Evolutionary conservation across 2,113 vertebrate genomes (phyloP), one percentile per base, ranked within the genome.

Genomic region (Chaetorhynchus papuensis): DNA sequence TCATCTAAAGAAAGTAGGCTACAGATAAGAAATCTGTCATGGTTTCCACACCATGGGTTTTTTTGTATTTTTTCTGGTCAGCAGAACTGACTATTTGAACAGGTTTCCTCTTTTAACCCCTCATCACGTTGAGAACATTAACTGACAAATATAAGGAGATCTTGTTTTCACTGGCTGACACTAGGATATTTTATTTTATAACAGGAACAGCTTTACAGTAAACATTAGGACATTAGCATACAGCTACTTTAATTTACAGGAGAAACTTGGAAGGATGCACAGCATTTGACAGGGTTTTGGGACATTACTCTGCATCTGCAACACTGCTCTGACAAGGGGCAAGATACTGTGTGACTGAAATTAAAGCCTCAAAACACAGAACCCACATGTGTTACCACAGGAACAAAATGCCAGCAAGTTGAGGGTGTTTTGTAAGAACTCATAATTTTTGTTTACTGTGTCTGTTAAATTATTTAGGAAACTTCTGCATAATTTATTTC

Each of bases 391-490:
- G 66, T 57, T 95, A 84, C 56, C 89, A 72, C 61, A 93, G 74
- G 71, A 96, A 83, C n/a, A 72, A 93, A 91, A 65, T 28, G 49
- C 28, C 27, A 69, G 37, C 65, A 69, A 78, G 81, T 18, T 52
- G 57, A 80, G 47, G 31, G 13, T 68, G 49, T 87, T 92, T 79
- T 70, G 41, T 79, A 75, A 65, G 37, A 71, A 91, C 16, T 69
- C 30, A 6, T 65, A 45, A 45, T 91, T 94, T 94, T 89, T 95
- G 76, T 86, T 92, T 93, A 69, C 53, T 76, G 4, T n/a, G 22
- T 45, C 61, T 77, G 28, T 61, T 96, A 39, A 91, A 95, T 97
- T 92, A 94, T 95, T 96, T 91, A 96, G 53, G 63, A 49, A 95
- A 65, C 13, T 19, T 79, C 81, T 95, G 82, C 87, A 93, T 93